Base-by-base conservation (phyloP, 2,113 vertebrate genomes). In the Cromileptes altivelis region DNA sequence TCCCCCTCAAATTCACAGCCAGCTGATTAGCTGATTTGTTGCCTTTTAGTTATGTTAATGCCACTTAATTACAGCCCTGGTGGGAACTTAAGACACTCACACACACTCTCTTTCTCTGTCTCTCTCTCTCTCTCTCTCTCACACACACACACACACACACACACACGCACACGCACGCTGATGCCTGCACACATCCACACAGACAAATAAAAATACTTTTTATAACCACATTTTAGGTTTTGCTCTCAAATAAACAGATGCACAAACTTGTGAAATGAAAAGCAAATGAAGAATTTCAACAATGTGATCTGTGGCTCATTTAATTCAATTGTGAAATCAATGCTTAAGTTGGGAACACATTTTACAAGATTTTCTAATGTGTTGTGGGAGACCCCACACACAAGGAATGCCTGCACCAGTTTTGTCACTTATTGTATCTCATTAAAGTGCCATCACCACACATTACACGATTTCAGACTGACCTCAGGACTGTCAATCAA, bases 41-140 rank as follows among this genome's bases (percentile, higher is more conserved):
- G 85, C 80, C 85, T 93, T 93, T 94, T 91, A 92, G 92, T 93
- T 81, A 94, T 93, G 90, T 77, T 92, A 94, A 94, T 94, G 81
- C 73, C 5, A 65, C 90, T 91, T 91, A 93, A 95, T 93, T 94
- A 91, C 81, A 84, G 65, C 37, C 63, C 75, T 85, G 76, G 68
- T 89, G 85, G 83, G 78, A 83, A 80, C 70, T 57, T 23, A 14
- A 56, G 18, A 60, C 70, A 68, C 52, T 47, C 65, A 67, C 76
- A 11, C 79, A 52, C 49, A 17, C 49, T 1, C 49, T 50, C 49
- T 18, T 4, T 50, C 17, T 18, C 33, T 37, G 6, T 6, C 33
- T 14, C 49, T 50, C 17, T 18, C 6, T 37, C 33, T 6, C 33
- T 27, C 49, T 50, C 17, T 18, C 33, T 37, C 33, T 6, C 49